Conservation (phyloP, 2,113 vertebrate genomes). For the Cyphomyrus plagiostoma region DNA sequence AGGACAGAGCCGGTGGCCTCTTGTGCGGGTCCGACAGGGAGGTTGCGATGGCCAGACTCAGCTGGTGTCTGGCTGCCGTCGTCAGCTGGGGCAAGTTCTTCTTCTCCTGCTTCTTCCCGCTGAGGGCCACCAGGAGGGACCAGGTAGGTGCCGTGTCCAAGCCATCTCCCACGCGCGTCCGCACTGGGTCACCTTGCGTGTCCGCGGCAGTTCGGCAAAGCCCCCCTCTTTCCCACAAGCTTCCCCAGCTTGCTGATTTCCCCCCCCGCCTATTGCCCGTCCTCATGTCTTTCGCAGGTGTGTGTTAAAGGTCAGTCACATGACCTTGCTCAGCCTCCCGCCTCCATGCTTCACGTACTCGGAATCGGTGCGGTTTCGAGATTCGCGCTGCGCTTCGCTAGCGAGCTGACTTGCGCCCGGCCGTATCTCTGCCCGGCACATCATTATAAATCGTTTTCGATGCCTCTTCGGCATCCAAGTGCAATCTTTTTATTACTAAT, state of each 20-base stretch:
- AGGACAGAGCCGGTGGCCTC: neutral
- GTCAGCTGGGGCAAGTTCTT: constrained; percentile 72
- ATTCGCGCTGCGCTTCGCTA: neutral
- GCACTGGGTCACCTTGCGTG: constrained; percentile 20
- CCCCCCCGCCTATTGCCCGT: neutral
- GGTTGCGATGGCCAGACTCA: constrained; percentile 63
- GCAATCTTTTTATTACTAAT: neutral
- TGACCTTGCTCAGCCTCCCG: neutral
- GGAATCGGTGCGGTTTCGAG: neutral
- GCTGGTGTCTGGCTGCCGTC: constrained; percentile 69
- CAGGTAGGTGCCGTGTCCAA: constrained; percentile 52
- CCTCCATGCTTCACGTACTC: neutral
- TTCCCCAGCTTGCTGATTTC: neutral
- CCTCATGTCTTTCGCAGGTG: neutral
- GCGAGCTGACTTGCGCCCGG: neutral
- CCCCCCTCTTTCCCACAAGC: neutral
- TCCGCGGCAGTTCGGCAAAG: neutral
- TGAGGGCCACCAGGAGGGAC: constrained; percentile 44
- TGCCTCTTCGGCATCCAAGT: neutral
- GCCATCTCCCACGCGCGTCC: neutral
- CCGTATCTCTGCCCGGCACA: neutral
- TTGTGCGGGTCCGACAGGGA: constrained; percentile 16
- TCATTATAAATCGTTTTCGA: neutral
- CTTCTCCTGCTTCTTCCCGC: constrained; percentile 70
- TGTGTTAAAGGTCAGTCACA: neutral